Base-by-base conservation (phyloP, 2,888 invertebrate genomes). In the Strigamia transsilvanica region DNA sequence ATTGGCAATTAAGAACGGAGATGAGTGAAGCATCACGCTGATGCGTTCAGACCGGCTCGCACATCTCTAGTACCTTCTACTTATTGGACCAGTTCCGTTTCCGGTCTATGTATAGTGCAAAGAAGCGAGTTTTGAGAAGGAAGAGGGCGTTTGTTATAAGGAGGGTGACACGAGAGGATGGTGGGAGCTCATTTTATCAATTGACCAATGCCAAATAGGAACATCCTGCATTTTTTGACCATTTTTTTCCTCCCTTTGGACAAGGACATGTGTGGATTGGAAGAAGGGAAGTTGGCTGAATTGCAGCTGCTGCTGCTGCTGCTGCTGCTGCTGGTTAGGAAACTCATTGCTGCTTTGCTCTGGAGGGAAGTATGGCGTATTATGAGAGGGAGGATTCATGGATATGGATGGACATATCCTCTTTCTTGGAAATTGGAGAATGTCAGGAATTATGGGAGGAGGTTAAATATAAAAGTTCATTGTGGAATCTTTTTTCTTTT, bases 361-460 rank as follows among this genome's bases (percentile, higher is more conserved):
- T 61, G 18, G 18, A 61, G 61, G 61, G 61, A 61, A 61, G 61
- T 61, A 23, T 23, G 61, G 21, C 61, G 61, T 61, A 61, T 61
- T n/a, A 61, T 18, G 61, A 23, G 61, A 61, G 61, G 61, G 61
- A 61, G 61, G 61, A 61, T 61, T 61, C 61, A 61, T 61, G 61
- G 61, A 61, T 61, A 61, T 61, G 61, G 61, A 61, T 61, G 61
- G 61, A 61, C 61, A 61, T 61, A 61, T 61, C 61, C 61, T 61
- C 61, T 61, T 61, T 61, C 61, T 61, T 61, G 61, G 61, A 61
- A 61, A 61, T 61, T 61, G 61, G 61, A 61, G 61, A 61, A 61
- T 61, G 61, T 61, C 61, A 61, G 61, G 61, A 61, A 61, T 61
- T 61, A 61, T 61, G 61, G 61, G 61, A 61, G 61, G 61, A 61